Evolutionary conservation across 2,113 vertebrate species (phyloP).

Genomic region (Oryzias celebensis): DNA sequence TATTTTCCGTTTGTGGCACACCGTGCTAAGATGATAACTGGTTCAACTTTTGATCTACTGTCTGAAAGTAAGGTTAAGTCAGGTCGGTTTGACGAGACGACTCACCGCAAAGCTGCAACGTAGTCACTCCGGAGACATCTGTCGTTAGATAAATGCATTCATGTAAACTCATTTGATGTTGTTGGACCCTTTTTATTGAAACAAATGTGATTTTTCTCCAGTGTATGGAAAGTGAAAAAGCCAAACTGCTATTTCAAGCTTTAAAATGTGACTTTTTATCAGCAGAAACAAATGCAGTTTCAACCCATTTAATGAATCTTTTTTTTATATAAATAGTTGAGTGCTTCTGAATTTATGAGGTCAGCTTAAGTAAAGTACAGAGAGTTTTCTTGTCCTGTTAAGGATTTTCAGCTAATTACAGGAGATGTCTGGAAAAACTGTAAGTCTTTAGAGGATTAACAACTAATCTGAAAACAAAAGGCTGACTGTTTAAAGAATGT

Average conservation of each 20-base stretch:
- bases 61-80: conserved; percentile 12
- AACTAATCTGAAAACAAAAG: conserved; percentile 61
- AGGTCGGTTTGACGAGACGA: conserved; percentile 22
- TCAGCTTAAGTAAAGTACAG: conserved; percentile 32
- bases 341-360: conserved; percentile 29
- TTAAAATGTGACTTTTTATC: neutral
- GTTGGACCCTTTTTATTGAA: no score
- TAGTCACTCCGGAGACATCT: neutral
- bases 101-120: conserved; percentile 9
- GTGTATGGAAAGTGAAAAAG: neutral
- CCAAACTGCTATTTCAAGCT: neutral
- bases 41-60: conserved; percentile 35
- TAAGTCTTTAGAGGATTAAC: conserved; percentile 46
- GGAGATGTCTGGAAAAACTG: conserved; percentile 36
- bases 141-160: neutral
- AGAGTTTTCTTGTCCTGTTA: conserved; percentile 33
- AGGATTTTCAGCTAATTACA: conserved; percentile 49
- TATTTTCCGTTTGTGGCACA: conserved; percentile 39
- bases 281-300: conserved; percentile 8
- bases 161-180: neutral
- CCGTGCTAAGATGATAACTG: conserved; percentile 39
- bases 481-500: conserved; percentile 45
- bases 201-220: no score
- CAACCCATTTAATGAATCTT: conserved; percentile 22
- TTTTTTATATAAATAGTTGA: conserved; percentile 29